Evolutionary conservation across 2,797 vertebrate genomes (phyloP).

Genomic region (Paguma larvata): DNA sequence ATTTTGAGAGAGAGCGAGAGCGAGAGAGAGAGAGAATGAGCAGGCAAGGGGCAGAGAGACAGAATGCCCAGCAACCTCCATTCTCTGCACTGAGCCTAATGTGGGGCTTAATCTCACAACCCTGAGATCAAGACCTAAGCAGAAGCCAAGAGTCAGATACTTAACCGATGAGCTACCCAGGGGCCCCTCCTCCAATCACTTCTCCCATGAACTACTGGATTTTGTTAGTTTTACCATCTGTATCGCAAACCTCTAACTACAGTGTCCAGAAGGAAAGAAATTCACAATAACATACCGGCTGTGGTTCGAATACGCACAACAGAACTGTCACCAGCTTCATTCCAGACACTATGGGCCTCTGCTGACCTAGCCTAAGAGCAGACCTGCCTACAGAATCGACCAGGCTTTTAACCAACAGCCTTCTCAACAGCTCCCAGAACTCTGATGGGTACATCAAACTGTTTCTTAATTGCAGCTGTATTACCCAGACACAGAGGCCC

Average conservation of each 20-base stretch:
- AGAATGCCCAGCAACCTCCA: too few relatives aligned
- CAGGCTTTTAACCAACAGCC: not conserved
- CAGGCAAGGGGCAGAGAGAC: too few relatives aligned
- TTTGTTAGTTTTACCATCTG: not conserved
- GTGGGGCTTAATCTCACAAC: too few relatives aligned
- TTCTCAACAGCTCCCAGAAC: not conserved
- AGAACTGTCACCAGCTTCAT: not conserved
- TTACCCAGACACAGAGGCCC: not conserved
- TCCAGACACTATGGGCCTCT: not conserved
- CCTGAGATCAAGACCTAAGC: too few relatives aligned
- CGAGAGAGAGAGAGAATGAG: too few relatives aligned
- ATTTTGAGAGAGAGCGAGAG: too few relatives aligned
- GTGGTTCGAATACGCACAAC: not conserved
- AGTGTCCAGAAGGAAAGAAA: not conserved
- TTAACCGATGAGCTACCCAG: too few relatives aligned
- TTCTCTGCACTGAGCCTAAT: too few relatives aligned
- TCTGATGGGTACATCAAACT: not conserved
- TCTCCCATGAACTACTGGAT: not conserved
- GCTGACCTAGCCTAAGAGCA: not conserved
- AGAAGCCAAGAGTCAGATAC: too few relatives aligned
- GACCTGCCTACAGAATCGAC: not conserved
- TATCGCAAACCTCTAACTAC: not conserved
- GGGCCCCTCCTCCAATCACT: not conserved
- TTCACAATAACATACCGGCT: not conserved
- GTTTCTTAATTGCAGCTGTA: not conserved